phyloP scores from a whole-genome alignment of 2,888 invertebrate genomes.

The Cantharis nigra region DNA sequence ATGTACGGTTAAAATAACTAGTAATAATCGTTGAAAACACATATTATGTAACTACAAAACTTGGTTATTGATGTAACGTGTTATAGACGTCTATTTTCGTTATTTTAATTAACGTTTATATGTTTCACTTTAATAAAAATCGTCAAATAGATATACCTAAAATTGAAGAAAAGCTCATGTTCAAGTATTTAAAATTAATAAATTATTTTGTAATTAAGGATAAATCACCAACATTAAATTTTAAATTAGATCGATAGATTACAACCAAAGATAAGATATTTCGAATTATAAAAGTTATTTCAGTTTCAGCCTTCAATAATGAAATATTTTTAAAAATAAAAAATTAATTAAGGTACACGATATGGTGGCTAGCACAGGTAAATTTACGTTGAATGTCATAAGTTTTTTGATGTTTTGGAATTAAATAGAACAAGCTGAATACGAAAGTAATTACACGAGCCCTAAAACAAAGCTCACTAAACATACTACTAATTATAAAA shows the following conservation, averaged over 20 bases:
- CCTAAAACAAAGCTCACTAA: conserved; percentile 1
- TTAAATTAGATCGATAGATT: neutral
- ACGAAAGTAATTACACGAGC: neutral
- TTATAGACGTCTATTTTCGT: too few relatives aligned
- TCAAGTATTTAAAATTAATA: neutral
- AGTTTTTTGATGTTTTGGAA: neutral
- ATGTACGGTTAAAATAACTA: too few relatives aligned
- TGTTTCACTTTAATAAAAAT: too few relatives aligned
- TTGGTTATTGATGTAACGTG: too few relatives aligned
- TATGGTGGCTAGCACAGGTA: neutral
- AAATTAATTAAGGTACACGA: neutral
- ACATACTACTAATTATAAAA: conserved; percentile 4
- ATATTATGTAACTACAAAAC: too few relatives aligned
- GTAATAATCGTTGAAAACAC: too few relatives aligned
- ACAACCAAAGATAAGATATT: neutral
- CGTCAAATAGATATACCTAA: too few relatives aligned
- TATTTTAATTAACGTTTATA: too few relatives aligned
- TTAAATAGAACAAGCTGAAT: neutral
- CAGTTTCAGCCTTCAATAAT: neutral
- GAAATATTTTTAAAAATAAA: neutral
- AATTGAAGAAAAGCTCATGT: too few relatives aligned
- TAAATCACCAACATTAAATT: neutral
- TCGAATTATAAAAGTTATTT: neutral
- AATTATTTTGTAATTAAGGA: neutral
- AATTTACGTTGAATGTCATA: neutral